Conservation (phyloP, 2,797 vertebrate genomes). For the Enteromius unitaeniatus region DNA sequence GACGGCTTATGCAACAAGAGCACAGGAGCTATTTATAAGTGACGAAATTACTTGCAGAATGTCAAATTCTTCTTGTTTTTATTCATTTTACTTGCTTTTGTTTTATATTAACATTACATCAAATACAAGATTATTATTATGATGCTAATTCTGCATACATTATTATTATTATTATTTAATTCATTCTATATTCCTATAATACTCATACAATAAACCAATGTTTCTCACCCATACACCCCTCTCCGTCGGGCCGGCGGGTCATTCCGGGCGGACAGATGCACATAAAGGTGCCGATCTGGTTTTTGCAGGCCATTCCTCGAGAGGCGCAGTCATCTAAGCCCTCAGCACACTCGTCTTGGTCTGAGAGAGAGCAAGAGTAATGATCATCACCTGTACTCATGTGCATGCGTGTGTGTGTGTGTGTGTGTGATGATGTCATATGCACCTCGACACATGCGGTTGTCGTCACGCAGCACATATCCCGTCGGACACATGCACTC, state of each 20-base stretch:
- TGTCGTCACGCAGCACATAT: constrained; percentile 88
- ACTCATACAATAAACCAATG: no score
- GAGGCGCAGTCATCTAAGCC: constrained; percentile 88
- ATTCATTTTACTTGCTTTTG: neutral
- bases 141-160: neutral
- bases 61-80: no score
- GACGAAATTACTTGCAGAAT: neutral
- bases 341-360: constrained; percentile 90
- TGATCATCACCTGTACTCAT: neutral
- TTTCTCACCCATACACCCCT: constrained; percentile 90
- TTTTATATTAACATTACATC: neutral
- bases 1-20: constrained; percentile 8
- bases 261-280: constrained; percentile 91
- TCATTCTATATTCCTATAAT: no score
- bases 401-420: neutral
- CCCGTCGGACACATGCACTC: constrained; percentile 92
- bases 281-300: constrained; percentile 92
- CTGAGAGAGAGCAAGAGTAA: constrained; percentile 67
- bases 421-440: neutral
- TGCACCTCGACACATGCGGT: constrained; percentile 88
- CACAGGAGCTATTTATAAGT: neutral
- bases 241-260: constrained; percentile 85
- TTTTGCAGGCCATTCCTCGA: constrained; percentile 93
- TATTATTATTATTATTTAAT: neutral
- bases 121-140: neutral